Conservation (phyloP, 53 echinoderm and acorn worm genomes). For the Henricia sp. region DNA sequence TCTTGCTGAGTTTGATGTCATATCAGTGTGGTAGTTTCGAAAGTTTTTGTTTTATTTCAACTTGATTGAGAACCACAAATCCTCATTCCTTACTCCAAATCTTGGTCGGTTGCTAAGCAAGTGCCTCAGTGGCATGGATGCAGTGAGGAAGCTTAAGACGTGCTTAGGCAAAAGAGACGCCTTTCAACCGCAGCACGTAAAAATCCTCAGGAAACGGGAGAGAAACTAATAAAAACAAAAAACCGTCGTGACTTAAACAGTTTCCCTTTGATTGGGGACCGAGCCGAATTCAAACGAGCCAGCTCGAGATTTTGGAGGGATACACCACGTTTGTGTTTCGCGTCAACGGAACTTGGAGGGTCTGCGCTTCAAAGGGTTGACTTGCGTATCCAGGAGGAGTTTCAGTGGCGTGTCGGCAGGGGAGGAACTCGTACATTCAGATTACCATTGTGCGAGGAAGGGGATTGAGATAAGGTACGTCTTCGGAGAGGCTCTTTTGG, state of each 20-base stretch:
- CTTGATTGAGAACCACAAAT: too few relatives aligned
- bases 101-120: neutral
- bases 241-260: slow-evolving; percentile 15
- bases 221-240: neutral
- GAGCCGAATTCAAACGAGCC: neutral
- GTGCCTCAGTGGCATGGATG: neutral
- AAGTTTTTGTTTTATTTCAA: too few relatives aligned
- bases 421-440: neutral
- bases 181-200: neutral
- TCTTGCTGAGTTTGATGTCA: too few relatives aligned
- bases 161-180: slow-evolving; percentile 5
- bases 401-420: slow-evolving; percentile 15
- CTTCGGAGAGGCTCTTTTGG: neutral
- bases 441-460: neutral
- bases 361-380: neutral
- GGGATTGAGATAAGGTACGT: neutral
- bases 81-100: neutral
- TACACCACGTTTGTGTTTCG: slow-evolving; percentile 46
- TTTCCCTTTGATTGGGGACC: neutral
- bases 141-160: neutral
- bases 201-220: neutral
- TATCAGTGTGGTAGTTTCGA: too few relatives aligned
- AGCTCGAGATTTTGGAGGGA: neutral
- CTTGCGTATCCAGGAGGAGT: slow-evolving; percentile 7
- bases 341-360: slow-evolving; percentile 9